Base-by-base conservation (phyloP, 2,113 vertebrate species). In the Cavia porcellus region DNA sequence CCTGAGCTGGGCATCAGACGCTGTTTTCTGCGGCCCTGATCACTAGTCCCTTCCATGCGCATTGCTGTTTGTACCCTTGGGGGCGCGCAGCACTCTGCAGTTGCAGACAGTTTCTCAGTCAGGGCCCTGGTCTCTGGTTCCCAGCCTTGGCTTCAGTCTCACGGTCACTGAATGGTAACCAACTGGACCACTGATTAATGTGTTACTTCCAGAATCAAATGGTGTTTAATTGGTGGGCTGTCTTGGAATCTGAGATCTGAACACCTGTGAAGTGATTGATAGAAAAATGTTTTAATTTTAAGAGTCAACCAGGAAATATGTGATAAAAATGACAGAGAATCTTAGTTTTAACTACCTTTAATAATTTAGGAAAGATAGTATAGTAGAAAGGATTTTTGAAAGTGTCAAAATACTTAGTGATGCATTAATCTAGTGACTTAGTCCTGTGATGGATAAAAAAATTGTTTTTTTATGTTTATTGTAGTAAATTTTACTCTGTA, bases 241-340 rank as follows among this genome's bases (percentile, higher is more conserved):
- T n/a, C 59, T 89, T 66, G 35, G 45, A 77, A 64, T 32, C 81
- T 79, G 13, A 42, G 61, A 59, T 20, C 62, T 61, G 86, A 32
- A 75, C n/a, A 13, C 75, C n/a, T n/a, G 57, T n/a, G 62, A 59
- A 90, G 57, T 80, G 75, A 94, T 55, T 90, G 64, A 50, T 30
- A 45, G 38, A 83, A 97, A 52, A 81, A 66, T 57, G 1, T 86
- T 97, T 95, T 72, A 59, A 81, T 80, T 95, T 86, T 94, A 61
- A 90, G 32, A 92, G 84, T 88, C 35, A 93, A 32, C 19, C 92
- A 24, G 61, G 81, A 77, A 90, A 62, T 87, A 80, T 59, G 74
- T 50, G 24, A 45, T 80, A 32, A 93, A 68, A 83, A 45, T 47
- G 38, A 47, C 1, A 86, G 66, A 89, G 79, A 89, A 45, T 66